phyloP scores from a whole-genome alignment of 2,888 invertebrate genomes.

The Folsomia candida region DNA sequence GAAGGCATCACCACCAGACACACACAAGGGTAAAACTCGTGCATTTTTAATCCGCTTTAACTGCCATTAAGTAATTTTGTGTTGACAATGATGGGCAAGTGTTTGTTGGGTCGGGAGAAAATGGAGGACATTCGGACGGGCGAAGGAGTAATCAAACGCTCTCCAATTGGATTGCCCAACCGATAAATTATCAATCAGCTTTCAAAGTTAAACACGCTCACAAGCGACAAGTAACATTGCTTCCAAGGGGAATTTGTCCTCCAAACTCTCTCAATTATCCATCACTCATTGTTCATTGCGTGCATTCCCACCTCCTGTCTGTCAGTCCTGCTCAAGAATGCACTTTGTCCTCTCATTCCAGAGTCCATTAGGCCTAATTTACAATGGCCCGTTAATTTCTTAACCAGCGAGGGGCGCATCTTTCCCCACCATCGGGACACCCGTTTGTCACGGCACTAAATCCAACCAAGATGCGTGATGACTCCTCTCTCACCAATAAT shows the following conservation, averaged over 20 bases:
- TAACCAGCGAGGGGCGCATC: neutral
- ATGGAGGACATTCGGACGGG: neutral
- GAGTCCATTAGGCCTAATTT: neutral
- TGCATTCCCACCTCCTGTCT: neutral
- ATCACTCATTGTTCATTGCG: neutral
- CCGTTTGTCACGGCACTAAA: neutral
- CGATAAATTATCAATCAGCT: constrained; percentile 3
- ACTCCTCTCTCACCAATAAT: too few relatives aligned
- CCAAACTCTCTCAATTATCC: neutral
- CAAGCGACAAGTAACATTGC: neutral
- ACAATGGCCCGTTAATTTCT: neutral
- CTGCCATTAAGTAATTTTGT: constrained; percentile 6
- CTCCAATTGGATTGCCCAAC: neutral
- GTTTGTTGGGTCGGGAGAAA: neutral
- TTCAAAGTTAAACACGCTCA: neutral
- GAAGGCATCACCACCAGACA: neutral
- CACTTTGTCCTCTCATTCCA: constrained; percentile 6
- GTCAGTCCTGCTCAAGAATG: constrained; percentile 9
- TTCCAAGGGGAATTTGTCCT: neutral
- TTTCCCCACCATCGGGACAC: neutral
- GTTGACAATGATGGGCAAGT: constrained; percentile 3
- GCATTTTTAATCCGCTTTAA: constrained; percentile 3
- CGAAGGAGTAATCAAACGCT: constrained; percentile 5
- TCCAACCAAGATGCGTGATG: neutral
- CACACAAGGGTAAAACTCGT: too few relatives aligned